A percentile compares a stretch with the other conserved stretches of the same genome.
These are phyloP conservation scores for Calliopum simillimum DNA, from an alignment of 2,888 invertebrate species.

Conservation along the genomic window DNA sequence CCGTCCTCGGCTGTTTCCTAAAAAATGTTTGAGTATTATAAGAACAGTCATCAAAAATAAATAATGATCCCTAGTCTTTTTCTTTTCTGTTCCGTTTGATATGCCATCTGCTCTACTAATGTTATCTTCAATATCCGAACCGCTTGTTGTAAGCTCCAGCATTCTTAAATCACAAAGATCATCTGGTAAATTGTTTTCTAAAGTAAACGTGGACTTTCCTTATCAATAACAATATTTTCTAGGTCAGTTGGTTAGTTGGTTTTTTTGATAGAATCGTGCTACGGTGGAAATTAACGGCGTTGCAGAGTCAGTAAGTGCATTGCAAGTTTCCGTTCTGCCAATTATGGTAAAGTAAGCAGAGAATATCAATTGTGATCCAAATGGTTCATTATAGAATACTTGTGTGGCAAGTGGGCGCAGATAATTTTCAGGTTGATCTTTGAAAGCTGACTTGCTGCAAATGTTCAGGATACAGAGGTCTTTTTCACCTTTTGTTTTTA, in stretches of 20 bases:
- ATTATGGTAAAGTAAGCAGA: slow-evolving; percentile 79
- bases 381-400: slow-evolving; percentile 69
- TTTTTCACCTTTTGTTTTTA: too few species aligned
- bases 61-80: too few species aligned
- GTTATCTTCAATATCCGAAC: slow-evolving; percentile 52
- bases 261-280: slow-evolving; percentile 85
- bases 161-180: slow-evolving; percentile 59
- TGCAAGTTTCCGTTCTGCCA: slow-evolving; percentile 58
- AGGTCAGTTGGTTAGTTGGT: slow-evolving; percentile 97
- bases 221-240: slow-evolving; percentile 88
- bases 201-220: slow-evolving; percentile 73
- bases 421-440: slow-evolving; percentile 79
- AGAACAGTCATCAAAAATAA: too few species aligned
- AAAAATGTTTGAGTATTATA: too few species aligned
- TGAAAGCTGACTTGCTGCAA: slow-evolving; percentile 75
- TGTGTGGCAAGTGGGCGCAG: slow-evolving; percentile 77
- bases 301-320: slow-evolving; percentile 64
- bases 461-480: too few species aligned
- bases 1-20: too few species aligned
- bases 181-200: slow-evolving; percentile 59
- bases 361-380: slow-evolving; percentile 78
- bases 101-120: too few species aligned
- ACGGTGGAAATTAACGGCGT: slow-evolving; percentile 71
- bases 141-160: slow-evolving; percentile 54
- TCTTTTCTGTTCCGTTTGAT: too few species aligned